Evolutionary conservation across 2,113 vertebrate species (phyloP).

Genomic region (Merops nubicus): DNA sequence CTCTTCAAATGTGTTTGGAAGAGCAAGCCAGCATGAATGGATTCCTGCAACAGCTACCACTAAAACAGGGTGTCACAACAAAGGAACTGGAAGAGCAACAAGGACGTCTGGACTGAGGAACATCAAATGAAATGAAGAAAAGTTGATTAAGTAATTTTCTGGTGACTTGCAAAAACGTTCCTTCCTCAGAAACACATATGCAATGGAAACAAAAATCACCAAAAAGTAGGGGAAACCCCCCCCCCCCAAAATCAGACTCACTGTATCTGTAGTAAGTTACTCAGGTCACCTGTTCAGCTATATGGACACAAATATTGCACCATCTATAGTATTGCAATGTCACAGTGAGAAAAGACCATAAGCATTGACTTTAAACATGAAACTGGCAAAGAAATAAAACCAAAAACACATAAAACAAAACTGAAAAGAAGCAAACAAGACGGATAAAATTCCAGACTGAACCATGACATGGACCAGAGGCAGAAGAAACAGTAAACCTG

Average conservation of each 20-base stretch:
- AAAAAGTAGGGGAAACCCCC: background rate
- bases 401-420: background rate
- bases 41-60: background rate
- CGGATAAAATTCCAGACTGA: background rate
- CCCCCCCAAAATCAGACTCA: background rate
- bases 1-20: background rate
- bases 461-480: background rate
- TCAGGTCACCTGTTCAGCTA: background rate
- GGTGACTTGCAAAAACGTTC: background rate
- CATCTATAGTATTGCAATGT: background rate
- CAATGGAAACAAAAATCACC: background rate
- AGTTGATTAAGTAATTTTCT: background rate
- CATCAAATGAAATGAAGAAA: background rate
- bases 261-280: background rate
- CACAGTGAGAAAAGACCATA: background rate
- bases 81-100: background rate
- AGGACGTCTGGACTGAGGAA: background rate
- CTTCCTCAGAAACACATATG: background rate
- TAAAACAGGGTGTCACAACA: background rate
- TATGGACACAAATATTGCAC: background rate
- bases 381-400: background rate
- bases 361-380: background rate
- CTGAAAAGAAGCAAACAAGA: background rate
- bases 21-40: background rate
- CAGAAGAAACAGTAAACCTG: background rate